A percentile compares a stretch with the other conserved stretches of the same genome.
Evolutionary conservation across 1,140 invertebrate genomes (phyloP).

Genomic region (Ptiloglossa arizonensis): DNA sequence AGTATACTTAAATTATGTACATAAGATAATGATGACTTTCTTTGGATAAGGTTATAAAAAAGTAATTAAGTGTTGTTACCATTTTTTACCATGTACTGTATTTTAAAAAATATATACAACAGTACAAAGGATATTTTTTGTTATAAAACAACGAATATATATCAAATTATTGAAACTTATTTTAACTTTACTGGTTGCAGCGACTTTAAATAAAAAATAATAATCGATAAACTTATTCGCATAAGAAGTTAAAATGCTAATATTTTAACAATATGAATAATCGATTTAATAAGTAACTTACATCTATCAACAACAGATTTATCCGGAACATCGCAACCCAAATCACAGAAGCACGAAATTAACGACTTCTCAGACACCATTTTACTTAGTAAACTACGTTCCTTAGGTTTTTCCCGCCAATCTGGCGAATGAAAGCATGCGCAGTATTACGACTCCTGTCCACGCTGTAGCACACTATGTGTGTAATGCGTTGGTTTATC

Average conservation of each 20-base stretch:
- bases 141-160: neutral
- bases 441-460: neutral
- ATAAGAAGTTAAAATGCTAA: neutral
- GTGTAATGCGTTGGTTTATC: neutral
- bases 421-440: conserved; percentile 26
- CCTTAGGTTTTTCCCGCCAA: conserved; percentile 67
- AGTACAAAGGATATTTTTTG: neutral
- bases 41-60: neutral
- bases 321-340: conserved; percentile 64
- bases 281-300: conserved; percentile 61
- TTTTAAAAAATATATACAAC: neutral
- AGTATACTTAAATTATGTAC: neutral
- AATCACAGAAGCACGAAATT: conserved; percentile 64
- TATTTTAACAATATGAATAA: neutral
- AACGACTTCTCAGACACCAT: conserved; percentile 72
- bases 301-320: conserved; percentile 72
- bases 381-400: conserved; percentile 34
- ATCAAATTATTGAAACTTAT: neutral
- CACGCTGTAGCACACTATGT: neutral
- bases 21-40: neutral
- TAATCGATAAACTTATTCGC: neutral
- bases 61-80: neutral
- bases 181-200: neutral
- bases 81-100: neutral
- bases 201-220: neutral